phyloP scores from a whole-genome alignment of 2,113 vertebrate genomes.

The Lepisosteus oculatus region DNA sequence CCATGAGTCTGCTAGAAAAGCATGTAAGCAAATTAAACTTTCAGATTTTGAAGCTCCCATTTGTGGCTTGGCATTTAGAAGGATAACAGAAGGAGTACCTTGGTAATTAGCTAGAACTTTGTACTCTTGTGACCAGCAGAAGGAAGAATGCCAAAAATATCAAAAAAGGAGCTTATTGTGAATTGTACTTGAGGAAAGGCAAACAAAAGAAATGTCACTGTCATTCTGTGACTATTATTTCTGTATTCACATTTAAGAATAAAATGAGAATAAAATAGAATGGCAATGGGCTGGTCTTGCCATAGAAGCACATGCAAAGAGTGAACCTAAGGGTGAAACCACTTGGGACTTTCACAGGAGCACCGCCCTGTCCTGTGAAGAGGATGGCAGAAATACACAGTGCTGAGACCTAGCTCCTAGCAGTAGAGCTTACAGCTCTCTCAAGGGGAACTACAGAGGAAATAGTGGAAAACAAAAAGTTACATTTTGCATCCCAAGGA shows the following conservation, averaged over 20 bases:
- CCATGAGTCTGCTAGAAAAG: too few species aligned
- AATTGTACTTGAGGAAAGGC: too few species aligned
- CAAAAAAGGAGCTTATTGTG: too few species aligned
- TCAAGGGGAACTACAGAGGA: not conserved
- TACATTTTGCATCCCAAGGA: not conserved
- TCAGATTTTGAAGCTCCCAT: too few species aligned
- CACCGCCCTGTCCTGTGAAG: not conserved
- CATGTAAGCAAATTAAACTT: too few species aligned
- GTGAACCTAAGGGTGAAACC: not conserved
- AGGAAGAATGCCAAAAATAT: too few species aligned
- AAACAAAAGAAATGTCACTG: not conserved
- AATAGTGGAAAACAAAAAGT: too few species aligned
- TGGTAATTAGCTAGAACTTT: too few species aligned
- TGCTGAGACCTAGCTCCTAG: not conserved
- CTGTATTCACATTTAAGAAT: not conserved
- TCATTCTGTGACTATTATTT: constrained; percentile 10
- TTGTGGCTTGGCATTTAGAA: too few species aligned
- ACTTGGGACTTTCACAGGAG: not conserved
- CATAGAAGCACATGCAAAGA: not conserved
- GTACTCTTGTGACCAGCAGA: too few species aligned
- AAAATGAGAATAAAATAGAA: too few species aligned
- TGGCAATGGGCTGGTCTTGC: constrained; percentile 4
- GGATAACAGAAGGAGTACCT: too few species aligned
- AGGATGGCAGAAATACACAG: constrained; percentile 20
- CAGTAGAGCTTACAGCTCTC: constrained; percentile 19